Evolutionary conservation across 2,888 invertebrate genomes (phyloP).

Genomic region (Tipula lateralis): DNA sequence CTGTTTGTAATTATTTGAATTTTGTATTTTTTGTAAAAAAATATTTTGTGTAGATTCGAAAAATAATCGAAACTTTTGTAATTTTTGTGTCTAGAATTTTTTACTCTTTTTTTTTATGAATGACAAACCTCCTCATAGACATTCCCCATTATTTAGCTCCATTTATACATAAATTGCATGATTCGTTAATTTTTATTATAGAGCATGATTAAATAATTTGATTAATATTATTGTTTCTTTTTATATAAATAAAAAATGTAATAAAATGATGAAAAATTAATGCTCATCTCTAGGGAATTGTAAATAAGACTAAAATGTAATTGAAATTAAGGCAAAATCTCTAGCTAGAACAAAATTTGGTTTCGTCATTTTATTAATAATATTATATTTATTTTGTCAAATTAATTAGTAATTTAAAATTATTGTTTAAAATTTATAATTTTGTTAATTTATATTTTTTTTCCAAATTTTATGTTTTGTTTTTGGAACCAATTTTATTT

Average conservation of each 20-base stretch:
- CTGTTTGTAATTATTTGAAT: conserved; percentile 37
- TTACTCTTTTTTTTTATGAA: neutral
- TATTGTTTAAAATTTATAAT: conserved; percentile 14
- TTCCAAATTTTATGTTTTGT: conserved; percentile 32
- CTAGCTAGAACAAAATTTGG: neutral
- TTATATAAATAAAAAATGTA: neutral
- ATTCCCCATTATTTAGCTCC: neutral
- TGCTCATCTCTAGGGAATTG: neutral
- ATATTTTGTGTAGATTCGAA: neutral
- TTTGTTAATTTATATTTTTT: conserved; percentile 27
- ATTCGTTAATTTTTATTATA: neutral
- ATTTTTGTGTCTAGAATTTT: neutral
- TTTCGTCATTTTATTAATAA: conserved; percentile 26
- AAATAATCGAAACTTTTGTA: neutral
- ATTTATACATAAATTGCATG: neutral
- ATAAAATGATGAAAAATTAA: neutral
- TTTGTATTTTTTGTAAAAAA: neutral
- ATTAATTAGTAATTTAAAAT: conserved; percentile 31
- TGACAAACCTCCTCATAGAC: neutral
- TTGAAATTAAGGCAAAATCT: neutral
- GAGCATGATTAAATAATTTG: neutral
- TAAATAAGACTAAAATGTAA: neutral
- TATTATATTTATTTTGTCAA: neutral
- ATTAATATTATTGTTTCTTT: neutral
- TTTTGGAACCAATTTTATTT: neutral